Base-by-base conservation (phyloP, 2,888 invertebrate genomes). In the Sepiola atlantica region DNA sequence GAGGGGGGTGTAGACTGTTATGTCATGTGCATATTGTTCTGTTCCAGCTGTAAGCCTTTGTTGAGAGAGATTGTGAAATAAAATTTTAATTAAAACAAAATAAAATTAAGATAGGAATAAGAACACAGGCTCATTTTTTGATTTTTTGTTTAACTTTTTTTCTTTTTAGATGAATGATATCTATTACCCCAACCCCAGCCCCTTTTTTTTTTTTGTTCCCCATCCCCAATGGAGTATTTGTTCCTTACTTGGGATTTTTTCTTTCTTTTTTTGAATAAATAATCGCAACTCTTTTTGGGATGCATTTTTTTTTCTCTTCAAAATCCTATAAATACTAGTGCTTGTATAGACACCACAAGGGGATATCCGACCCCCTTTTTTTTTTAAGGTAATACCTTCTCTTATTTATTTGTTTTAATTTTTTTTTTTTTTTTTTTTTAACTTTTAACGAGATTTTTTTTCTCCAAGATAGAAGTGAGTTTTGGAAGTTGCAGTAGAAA, bases 301-400 rank as follows among this genome's bases (percentile, higher is more conserved):
- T n/a, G 77, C 14, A 16, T 77, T 32, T n/a, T n/a, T n/a, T n/a
- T 77, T 24, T 77, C n/a, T 45, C 45, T 45, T 32, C 77, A n/a
- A 77, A 77, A n/a, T 32, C n/a, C n/a, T 77, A 77, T 77, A 77
- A n/a, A 77, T 77, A 77, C 77, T 77, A n/a, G 77, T 77, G 77
- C 77, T 77, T 77, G 77, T 77, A 77, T 77, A 77, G 77, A 77
- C 77, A 77, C n/a, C 32, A 32, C 77, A 77, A 77, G 77, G 77
- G n/a, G 77, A 77, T 77, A 16, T 32, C 32, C 45, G 4, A 2
- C 45, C 45, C 45, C 12, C 32, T n/a, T 77, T 77, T 77, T n/a
- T n/a, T 77, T 77, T 77, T 16, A 77, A 18, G n/a, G 14, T 77
- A 32, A 77, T 32, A 77, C n/a, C n/a, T 77, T 77, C 77, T 77